Base-by-base conservation (phyloP, 2,888 invertebrate genomes). In the Sipha maydis region DNA sequence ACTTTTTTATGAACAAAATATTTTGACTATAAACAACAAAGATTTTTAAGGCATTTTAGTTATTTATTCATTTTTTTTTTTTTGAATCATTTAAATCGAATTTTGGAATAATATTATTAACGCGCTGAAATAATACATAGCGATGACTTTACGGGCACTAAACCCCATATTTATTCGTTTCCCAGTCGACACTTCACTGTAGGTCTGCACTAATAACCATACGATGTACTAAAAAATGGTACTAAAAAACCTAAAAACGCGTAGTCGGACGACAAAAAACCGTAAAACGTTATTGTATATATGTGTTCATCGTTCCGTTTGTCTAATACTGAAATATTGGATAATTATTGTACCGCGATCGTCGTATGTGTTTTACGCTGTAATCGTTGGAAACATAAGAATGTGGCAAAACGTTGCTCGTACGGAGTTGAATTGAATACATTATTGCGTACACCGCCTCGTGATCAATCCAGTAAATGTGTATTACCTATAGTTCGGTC, bases 251-350 rank as follows among this genome's bases (percentile, higher is more conserved):
- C 21, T 0, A 17, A 69, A 28, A 69, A 21, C 69, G 69, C 25
- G 11, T 25, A 25, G n/a, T 11, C 69, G 69, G 61, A 61, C 79
- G 61, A 79, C n/a, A 38, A n/a, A 80, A 61, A 38, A 80, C 67
- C 80, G n/a, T 80, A 80, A 80, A 80, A 80, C 34, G 17, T 34
- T 79, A 61, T 79, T 61, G 48, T 48, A 17, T 38, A 28, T 79
- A 17, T 38, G 48, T 79, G 61, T 79, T 79, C 61, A n/a, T 79
- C 34, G 56, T 79, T 79, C 69, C 69, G 69, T 69, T 69, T 69
- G 48, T 48, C 48, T 48, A 11, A 11, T 14, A 48, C 48, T 48
- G 48, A 14, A 48, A 48, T 48, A 48, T 48, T 11, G 14, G 14
- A 48, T 14, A 14, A 48, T 48, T 48, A 48, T 48, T 48, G 14